A percentile compares a stretch with the other conserved stretches of the same genome.
These are phyloP conservation scores for Ochlodes sylvanus DNA, from an alignment of 2,888 invertebrate species.

Conservation along the genomic window DNA sequence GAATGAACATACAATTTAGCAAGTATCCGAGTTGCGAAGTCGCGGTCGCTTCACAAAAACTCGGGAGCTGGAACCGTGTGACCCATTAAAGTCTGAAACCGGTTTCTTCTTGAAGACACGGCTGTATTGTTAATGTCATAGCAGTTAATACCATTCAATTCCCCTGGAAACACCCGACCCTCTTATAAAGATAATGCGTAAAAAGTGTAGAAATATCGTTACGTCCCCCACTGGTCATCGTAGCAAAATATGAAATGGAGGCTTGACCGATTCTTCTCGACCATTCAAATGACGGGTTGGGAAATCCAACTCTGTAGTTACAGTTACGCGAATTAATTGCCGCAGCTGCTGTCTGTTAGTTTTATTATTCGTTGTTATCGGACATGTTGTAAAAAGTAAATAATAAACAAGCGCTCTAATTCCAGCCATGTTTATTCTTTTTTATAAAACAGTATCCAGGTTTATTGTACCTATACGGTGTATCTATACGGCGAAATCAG, in stretches of 20 bases:
- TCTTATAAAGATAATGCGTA: conserved; percentile 76
- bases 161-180: conserved; percentile 76
- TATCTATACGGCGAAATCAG: conserved; percentile 77
- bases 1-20: conserved; percentile 35
- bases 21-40: conserved; percentile 43
- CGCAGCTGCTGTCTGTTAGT: conserved; percentile 56
- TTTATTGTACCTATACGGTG: too few relatives aligned
- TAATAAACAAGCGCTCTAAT: conserved; percentile 57
- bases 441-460: conserved; percentile 50
- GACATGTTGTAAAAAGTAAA: conserved; percentile 41
- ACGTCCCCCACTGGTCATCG: conserved; percentile 71
- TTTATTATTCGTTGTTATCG: conserved; percentile 44
- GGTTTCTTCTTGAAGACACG: conserved; percentile 81
- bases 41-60: conserved; percentile 71
- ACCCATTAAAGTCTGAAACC: conserved; percentile 83
- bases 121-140: conserved; percentile 77
- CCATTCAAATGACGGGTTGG: conserved; percentile 66
- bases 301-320: conserved; percentile 58
- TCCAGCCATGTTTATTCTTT: conserved; percentile 58
- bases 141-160: conserved; percentile 80
- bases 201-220: conserved; percentile 76
- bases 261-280: conserved; percentile 76
- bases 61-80: conserved; percentile 81
- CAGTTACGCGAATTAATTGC: conserved; percentile 59
- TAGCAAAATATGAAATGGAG: conserved; percentile 71